Evolutionary conservation across 2,888 invertebrate species (phyloP), one percentile per base, ranked within the genome.

Genomic region (Erebia aethiops): DNA sequence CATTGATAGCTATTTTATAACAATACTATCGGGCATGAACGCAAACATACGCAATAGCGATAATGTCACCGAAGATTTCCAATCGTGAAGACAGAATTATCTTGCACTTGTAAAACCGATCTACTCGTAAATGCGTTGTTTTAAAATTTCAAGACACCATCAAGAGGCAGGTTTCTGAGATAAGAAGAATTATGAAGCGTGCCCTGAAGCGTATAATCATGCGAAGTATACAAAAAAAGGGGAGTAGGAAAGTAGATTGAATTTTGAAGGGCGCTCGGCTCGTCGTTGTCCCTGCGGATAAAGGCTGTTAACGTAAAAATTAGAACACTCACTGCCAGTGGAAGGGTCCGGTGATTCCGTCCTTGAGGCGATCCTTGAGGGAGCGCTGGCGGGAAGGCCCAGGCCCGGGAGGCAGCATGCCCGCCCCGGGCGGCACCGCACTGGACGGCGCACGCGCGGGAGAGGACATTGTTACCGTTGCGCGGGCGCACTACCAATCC

Each of bases 301-400:
- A 68, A 73, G 49, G 51, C 69, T 71, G 67, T 57, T 46, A 67
- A 57, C 58, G 16, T 63, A 67, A 73, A 67, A 35, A 61, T 52
- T 64, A 69, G 71, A 80, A 75, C 84, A 96, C 96, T 97, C 94
- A 97, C 97, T 96, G 96, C 96, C 96, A 97, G 82, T 95, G 95
- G 86, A 97, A 96, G 81, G 96, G 96, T 87, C 96, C 96, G 65
- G 96, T 95, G 84, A 97, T 96, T 82, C 97, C 97, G 77, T 97
- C 97, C 86, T 96, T 94, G 67, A 97, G 95, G 70, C 97, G 95
- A 87, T 97, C 97, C 87, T 96, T 96, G 80, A 97, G 94, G 67
- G 97, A 97, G 75, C 97, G 95, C 83, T 97, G 97, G 71, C 97
- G 94, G 73, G 96, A 94, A 71, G 96, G 96, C 14, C 91, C 93